Percentiles rank a stretch among this genome's conserved stretches.
Evolutionary conservation across 2,888 invertebrate genomes (phyloP).

Genomic region (Dendrolimus pini): DNA sequence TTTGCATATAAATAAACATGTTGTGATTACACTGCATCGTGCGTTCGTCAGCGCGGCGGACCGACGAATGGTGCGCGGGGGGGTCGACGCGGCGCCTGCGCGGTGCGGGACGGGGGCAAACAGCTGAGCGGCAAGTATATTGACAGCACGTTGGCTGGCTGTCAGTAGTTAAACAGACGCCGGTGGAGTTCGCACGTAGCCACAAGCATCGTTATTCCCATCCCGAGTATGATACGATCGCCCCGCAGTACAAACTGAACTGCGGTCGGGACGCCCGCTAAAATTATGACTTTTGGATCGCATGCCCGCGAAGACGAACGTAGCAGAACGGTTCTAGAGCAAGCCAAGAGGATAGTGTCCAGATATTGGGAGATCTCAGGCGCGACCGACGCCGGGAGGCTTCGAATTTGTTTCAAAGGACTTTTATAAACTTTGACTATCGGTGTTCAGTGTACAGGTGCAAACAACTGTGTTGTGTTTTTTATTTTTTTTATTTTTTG

Average conservation of each 20-base stretch:
- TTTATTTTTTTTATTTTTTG: constrained; percentile 34
- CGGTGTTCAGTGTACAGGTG: constrained; percentile 58
- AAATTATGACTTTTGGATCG: constrained; percentile 76
- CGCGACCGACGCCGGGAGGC: constrained; percentile 60
- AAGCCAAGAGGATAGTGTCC: constrained; percentile 65
- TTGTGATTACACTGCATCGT: too few species aligned
- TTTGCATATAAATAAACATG: too few species aligned
- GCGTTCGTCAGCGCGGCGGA: not conserved
- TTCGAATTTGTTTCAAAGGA: constrained; percentile 54
- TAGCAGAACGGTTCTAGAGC: constrained; percentile 66
- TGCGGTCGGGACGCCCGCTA: constrained; percentile 62
- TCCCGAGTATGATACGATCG: constrained; percentile 61
- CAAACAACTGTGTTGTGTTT: constrained; percentile 60
- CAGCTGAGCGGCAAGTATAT: constrained; percentile 79
- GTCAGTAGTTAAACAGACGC: constrained; percentile 75
- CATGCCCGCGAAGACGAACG: constrained; percentile 63
- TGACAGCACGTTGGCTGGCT: constrained; percentile 74
- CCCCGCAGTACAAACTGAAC: constrained; percentile 64
- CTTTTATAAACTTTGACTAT: constrained; percentile 38
- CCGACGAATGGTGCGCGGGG: constrained; percentile 37
- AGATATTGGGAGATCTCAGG: constrained; percentile 69
- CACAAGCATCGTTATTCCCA: constrained; percentile 39
- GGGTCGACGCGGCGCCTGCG: constrained; percentile 42
- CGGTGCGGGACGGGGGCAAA: constrained; percentile 59
- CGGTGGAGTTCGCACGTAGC: constrained; percentile 67